Evolutionary conservation across 2,797 vertebrate species (phyloP).

Genomic region (Falco berigora): DNA sequence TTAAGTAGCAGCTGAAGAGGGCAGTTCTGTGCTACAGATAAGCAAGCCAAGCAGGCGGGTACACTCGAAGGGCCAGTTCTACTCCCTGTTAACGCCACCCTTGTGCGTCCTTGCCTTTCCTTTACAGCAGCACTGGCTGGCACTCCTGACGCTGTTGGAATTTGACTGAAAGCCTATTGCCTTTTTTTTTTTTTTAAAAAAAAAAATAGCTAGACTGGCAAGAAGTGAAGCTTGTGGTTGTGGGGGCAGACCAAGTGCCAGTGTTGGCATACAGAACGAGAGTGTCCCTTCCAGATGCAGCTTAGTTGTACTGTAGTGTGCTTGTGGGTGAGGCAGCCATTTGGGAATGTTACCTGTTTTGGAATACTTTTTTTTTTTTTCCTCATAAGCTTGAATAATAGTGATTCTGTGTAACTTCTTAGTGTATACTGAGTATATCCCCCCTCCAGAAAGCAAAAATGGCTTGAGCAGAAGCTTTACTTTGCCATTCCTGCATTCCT

Average conservation of each 20-base stretch:
- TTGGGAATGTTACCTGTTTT: background rate
- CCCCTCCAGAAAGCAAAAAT: background rate
- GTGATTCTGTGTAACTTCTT: background rate
- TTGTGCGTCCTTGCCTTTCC: background rate
- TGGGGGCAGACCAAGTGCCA: background rate
- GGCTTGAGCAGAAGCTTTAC: background rate
- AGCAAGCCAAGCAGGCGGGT: background rate
- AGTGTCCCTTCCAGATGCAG: background rate
- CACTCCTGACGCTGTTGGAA: background rate
- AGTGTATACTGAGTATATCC: background rate
- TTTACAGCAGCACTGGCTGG: background rate
- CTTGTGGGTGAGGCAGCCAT: background rate
- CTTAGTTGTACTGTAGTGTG: background rate
- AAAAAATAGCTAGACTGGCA: too few relatives aligned
- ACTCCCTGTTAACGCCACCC: background rate
- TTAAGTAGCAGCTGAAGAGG: background rate
- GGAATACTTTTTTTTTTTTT: background rate
- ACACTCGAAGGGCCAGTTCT: slow-evolving; percentile 53
- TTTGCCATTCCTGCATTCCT: background rate
- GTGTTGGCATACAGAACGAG: background rate
- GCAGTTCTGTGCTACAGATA: slow-evolving; percentile 28
- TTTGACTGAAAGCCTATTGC: background rate
- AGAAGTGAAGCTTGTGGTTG: background rate
- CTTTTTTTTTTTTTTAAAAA: background rate
- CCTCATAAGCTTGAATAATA: background rate